Base-by-base conservation (phyloP, 2,888 invertebrate genomes). In the Uloborus plumipes region DNA sequence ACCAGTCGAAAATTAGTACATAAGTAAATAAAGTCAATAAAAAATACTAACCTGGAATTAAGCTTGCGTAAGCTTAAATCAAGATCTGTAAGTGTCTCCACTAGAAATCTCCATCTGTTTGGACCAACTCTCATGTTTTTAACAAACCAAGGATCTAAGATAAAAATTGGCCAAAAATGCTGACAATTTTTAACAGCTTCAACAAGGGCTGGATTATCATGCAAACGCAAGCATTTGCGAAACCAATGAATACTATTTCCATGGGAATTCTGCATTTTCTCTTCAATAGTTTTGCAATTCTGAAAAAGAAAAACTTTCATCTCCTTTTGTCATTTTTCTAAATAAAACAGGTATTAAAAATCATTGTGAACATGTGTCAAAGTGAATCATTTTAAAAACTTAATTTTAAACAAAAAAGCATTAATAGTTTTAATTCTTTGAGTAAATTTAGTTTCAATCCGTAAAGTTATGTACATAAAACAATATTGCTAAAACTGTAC, bases 121-220 rank as follows among this genome's bases (percentile, higher is more conserved):
- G 95, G 94, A 81, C 95, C 95, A 75, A 95, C 94, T 89, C 94
- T 95, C 53, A 95, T 94, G 1, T 94, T 93, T 84, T 94, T 94
- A 15, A 95, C 95, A 89, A 95, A 95, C 95, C 95, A 95, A 0
- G 96, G 95, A 88, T 96, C 96, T 73, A 96, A 91, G 84, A 96
- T 93, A 89, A 95, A 96, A 74, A 96, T 93, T 88, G 95, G 95
- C 84, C 96, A 91, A 87, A 94, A 94, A 0, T 95, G 94, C 53
- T 90, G 89, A 0, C 95, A 93, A 4, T 91, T 92, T 61, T 87
- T 85, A 3, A 95, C 90, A 0, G 94, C 94, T 87, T 94, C 94
- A 69, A 91, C 90, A 58, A 96, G 88, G 7, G 95, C 92, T 0
- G 95, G 95, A 89, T 96, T 96, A 89, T 96, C 96, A 88, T 96